Evolutionary conservation across 2,888 invertebrate genomes (phyloP).

Genomic region (Lepetodrilus schrolli): DNA sequence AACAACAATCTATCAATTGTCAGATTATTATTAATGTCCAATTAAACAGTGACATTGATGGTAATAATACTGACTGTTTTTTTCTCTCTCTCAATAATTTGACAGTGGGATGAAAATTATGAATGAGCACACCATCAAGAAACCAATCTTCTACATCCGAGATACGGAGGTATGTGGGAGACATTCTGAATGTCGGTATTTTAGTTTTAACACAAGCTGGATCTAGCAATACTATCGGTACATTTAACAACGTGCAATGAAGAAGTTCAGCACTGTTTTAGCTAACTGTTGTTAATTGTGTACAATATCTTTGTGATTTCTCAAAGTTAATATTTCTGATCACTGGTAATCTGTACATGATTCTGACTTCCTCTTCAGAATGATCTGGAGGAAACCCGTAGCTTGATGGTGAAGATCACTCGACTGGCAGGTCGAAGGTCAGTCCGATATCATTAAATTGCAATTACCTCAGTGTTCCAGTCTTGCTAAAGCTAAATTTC

Average conservation of each 20-base stretch:
- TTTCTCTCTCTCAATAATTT: slow-evolving; percentile 24
- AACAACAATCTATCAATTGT: neutral
- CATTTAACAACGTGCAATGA: no score
- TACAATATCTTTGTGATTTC: no score
- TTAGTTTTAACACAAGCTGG: no score
- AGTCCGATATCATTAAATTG: slow-evolving; percentile 15
- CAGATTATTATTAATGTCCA: no score
- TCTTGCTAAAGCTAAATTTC: neutral
- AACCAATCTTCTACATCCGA: slow-evolving; percentile 77
- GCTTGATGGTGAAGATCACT: slow-evolving; percentile 75
- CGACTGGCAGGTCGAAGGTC: slow-evolving; percentile 74
- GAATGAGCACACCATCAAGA: slow-evolving; percentile 77
- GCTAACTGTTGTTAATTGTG: no score
- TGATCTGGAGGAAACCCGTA: slow-evolving; percentile 72
- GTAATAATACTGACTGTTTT: neutral
- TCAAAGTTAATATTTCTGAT: no score
- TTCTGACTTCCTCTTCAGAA: slow-evolving; percentile 49
- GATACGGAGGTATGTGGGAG: slow-evolving; percentile 70
- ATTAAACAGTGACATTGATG: neutral
- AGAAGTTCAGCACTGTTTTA: no score
- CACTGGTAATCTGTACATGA: no score
- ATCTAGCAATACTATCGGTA: no score
- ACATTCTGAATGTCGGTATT: no score
- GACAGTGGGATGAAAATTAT: slow-evolving; percentile 77
- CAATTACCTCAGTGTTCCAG: no score